A percentile compares a stretch with the other conserved stretches of the same genome.
These are phyloP conservation scores for Drosophila mayaguana DNA, from an alignment of 2,888 invertebrate species.

Conservation along the genomic window DNA sequence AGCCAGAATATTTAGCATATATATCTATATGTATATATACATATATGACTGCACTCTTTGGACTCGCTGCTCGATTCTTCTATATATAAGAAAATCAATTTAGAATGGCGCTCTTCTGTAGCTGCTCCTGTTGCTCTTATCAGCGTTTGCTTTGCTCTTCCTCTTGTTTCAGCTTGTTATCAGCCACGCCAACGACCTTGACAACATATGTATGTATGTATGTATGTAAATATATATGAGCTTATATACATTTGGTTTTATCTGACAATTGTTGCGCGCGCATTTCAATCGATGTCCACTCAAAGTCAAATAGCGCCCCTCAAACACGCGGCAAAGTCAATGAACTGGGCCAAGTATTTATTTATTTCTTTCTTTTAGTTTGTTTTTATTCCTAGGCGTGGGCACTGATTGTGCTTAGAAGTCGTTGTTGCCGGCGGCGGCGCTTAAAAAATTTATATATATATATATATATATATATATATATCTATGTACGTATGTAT, in stretches of 20 bases:
- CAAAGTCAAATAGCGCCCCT: conserved; percentile 23
- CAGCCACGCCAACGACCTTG: conserved; percentile 65
- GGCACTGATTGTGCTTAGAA: conserved; percentile 47
- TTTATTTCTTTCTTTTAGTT: neutral
- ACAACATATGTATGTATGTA: conserved; percentile 29
- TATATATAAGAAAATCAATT: conserved; percentile 3
- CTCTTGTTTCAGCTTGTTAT: conserved; percentile 32
- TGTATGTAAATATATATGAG: too few species aligned
- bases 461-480: neutral
- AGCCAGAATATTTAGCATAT: neutral
- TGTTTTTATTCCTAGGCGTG: conserved; percentile 17
- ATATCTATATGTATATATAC: neutral
- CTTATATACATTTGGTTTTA: conserved; percentile 49
- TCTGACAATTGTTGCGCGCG: conserved; percentile 66
- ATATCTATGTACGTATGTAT: neutral
- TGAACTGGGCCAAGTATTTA: conserved; percentile 43
- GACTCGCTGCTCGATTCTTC: neutral
- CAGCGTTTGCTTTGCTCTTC: conserved; percentile 14
- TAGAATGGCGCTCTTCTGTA: conserved; percentile 1
- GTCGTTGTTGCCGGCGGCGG: conserved; percentile 25
- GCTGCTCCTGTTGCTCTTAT: conserved; percentile 22
- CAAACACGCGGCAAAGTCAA: conserved; percentile 43
- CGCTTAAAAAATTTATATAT: conserved; percentile 12
- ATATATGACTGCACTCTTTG: neutral
- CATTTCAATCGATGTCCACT: conserved; percentile 62